Evolutionary conservation across 1,140 invertebrate genomes (phyloP), one percentile per base, ranked within the genome.

Genomic region (Aphelenchoides besseyi): DNA sequence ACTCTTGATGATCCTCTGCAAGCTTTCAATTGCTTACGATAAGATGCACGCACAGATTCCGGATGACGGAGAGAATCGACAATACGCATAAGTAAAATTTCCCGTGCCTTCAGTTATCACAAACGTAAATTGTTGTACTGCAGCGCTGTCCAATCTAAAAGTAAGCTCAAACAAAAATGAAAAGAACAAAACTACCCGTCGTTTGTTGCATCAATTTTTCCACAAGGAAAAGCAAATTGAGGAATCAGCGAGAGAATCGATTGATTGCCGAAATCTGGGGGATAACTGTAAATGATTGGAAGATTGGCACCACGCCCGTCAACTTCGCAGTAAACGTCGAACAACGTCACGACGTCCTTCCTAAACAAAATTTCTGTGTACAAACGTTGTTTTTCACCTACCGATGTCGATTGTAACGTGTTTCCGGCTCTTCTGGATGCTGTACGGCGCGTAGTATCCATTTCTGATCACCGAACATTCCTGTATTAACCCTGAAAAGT

Each of bases 251-350:
- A 33, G 63, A 66, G 29, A 16, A 66, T 18, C 16, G 9, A 12
- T 12, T 66, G 26, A 53, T 66, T 33, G 33, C 36, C 18, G 63
- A 66, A 66, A 30, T 66, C 63, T 23, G 16, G 32, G n/a, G 63
- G 63, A 53, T 66, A 66, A 53, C 30, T 55, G n/a, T 33, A 66
- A 23, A n/a, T 66, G n/a, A 66, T 66, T 32, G 9, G 33, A 16
- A 33, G 63, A 26, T 66, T 33, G 32, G 12, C 30, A 9, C 12
- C 16, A 16, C n/a, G 16, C 12, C 63, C 63, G 30, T 66, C 29
- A 9, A 66, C 36, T 32, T 66, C 63, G 36, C 26, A 66, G 63
- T 36, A 66, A 12, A 66, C 63, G 30, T 66, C 63, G 3, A 66
- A 66, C n/a, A 66, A 32, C 30, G 63, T 66, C 12, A 37, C 16